Base-by-base conservation (phyloP, 2,797 vertebrate species). In the Takifugu rubripes region DNA sequence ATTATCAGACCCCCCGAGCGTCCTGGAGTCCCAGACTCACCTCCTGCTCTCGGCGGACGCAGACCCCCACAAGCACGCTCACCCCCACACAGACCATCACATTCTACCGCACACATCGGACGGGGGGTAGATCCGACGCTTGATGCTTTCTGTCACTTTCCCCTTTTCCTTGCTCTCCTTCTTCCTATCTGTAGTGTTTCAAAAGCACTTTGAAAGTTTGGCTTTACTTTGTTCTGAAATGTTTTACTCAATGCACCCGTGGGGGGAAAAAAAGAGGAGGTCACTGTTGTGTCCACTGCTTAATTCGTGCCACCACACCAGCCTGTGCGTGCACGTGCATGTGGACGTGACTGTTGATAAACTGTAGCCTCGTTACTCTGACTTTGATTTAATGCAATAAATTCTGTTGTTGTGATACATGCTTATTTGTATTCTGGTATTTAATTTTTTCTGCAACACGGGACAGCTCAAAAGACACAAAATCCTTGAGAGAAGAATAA, bases 381-480 rank as follows among this genome's bases (percentile, higher is more conserved):
- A 76, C 82, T 75, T 66, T 73, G 69, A 83, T 85, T 84, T 80
- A 85, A 74, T 75, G 72, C 75, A 90, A 89, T 90, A 91, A 90
- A 91, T 64, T 55, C 14, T 72, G 60, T 72, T 77, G 61, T 76
- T 83, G 67, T 74, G 25, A 58, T 62, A 66, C 55, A n/a, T 50
- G 45, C 15, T 21, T 29, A 17, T 29, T 17, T 58, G 62, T 72
- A 46, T 36, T 57, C 46, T 66, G 42, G 61, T 40, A 2, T 59
- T n/a, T 56, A 56, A 16, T 25, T 25, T 6, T 45, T 3, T 11
- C 6, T 24, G 33, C 49, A 16, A 27, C 14, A 29, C 15, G 10
- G 24, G 47, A 16, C 21, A 11, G 12, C 25, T 49, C 26, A 58
- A 25, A 21, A 55, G 46, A 47, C 10, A 15, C 36, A 42, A 42